These are phyloP conservation scores for Mallotus villosus DNA, from an alignment of 2,797 vertebrate species.

Conservation along the genomic window DNA sequence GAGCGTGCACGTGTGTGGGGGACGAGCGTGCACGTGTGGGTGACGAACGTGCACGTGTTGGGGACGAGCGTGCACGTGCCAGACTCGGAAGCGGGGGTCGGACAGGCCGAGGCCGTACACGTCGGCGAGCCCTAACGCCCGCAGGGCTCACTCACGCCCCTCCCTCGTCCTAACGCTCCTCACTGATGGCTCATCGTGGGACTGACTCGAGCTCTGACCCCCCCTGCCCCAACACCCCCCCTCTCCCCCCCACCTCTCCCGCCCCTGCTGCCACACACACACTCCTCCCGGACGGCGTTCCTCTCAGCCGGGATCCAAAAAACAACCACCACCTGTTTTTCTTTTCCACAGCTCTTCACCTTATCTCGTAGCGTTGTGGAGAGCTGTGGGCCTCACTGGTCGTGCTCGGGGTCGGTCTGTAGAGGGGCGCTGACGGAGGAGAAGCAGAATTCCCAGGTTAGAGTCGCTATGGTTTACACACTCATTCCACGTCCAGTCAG, in stretches of 20 bases:
- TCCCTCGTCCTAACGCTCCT: conserved; percentile 12
- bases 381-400: conserved; percentile 27
- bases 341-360: not conserved
- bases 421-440: conserved; percentile 14
- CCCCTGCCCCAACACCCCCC: too few species aligned
- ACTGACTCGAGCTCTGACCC: conserved; percentile 31
- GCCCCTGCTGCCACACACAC: not conserved
- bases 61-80: conserved; percentile 15
- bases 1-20: too few species aligned
- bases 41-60: conserved; percentile 14
- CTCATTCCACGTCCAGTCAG: conserved; percentile 60
- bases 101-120: conserved; percentile 51
- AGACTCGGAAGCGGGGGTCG: conserved; percentile 43
- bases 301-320: not conserved
- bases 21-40: conserved; percentile 8
- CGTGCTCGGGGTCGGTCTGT: conserved; percentile 13
- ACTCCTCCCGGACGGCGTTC: not conserved
- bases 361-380: conserved; percentile 15
- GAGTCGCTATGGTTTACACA: conserved; percentile 71
- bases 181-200: too few species aligned
- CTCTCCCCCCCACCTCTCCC: not conserved
- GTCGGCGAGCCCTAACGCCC: conserved; percentile 39
- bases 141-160: conserved; percentile 43
- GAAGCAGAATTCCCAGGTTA: conserved; percentile 52
- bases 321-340: not conserved